Percentiles rank a stretch among this genome's conserved stretches.
phyloP scores from a whole-genome alignment of 2,888 invertebrate species.

The Melanchra persicariae region DNA sequence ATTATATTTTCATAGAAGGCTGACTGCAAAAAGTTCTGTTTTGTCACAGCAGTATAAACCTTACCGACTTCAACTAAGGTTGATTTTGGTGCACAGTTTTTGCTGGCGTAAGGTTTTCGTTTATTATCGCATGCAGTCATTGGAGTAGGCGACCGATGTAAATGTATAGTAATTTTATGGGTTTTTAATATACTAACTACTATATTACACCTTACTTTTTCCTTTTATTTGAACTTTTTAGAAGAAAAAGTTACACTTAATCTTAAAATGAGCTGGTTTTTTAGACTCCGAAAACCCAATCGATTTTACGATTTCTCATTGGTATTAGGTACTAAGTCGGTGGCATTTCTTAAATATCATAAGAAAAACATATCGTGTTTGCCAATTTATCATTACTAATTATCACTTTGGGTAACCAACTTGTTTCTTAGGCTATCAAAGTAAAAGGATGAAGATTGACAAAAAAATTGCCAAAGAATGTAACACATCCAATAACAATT shows the following conservation, averaged over 20 bases:
- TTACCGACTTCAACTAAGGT: conserved; percentile 59
- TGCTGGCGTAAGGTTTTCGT: conserved; percentile 70
- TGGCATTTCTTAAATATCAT: background rate
- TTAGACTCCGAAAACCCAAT: fast-evolving
- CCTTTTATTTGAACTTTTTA: conserved; percentile 1
- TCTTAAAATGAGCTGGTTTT: background rate
- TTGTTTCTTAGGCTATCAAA: background rate
- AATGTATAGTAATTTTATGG: conserved; percentile 74
- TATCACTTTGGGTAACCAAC: background rate
- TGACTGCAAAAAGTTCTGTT: conserved; percentile 82
- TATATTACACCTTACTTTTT: conserved; percentile 39
- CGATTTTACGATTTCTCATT: background rate
- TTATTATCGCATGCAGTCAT: conserved; percentile 84
- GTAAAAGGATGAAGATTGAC: background rate
- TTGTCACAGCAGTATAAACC: conserved; percentile 56
- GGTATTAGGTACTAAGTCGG: too few relatives aligned
- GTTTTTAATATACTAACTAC: conserved; percentile 70
- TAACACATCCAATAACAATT: conserved; percentile 1
- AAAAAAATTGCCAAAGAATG: background rate
- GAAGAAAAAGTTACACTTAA: background rate
- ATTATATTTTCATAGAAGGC: conserved; percentile 90
- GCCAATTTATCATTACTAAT: background rate
- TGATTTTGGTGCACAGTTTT: conserved; percentile 60
- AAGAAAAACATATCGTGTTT: fast-evolving
- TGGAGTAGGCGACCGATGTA: conserved; percentile 77